Percentiles rank a stretch among this genome's conserved stretches.
Evolutionary conservation across 2,797 vertebrate genomes (phyloP).

Genomic region (Alauda arvensis): DNA sequence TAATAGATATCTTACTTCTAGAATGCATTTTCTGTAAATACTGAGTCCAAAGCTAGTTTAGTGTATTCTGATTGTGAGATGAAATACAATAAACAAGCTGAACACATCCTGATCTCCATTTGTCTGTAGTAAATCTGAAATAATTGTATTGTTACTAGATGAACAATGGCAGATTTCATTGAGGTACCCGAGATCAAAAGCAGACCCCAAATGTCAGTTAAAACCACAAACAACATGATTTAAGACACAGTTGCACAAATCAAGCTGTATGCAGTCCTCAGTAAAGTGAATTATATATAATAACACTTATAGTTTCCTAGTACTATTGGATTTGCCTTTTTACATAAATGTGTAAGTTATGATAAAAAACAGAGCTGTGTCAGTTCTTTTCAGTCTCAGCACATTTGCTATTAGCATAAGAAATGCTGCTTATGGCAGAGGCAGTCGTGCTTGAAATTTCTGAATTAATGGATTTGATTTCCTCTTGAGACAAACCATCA

Average conservation of each 20-base stretch:
- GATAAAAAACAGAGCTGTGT: conserved; percentile 74
- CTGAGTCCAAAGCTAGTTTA: background rate
- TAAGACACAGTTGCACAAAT: conserved; percentile 53
- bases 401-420: conserved; percentile 79
- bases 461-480: conserved; percentile 84
- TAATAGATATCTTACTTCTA: background rate
- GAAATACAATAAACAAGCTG: background rate
- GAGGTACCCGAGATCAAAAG: conserved; percentile 21
- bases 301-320: conserved; percentile 71
- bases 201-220: conserved; percentile 30
- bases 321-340: conserved; percentile 74
- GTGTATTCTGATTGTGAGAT: background rate
- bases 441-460: conserved; percentile 80
- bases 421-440: conserved; percentile 79
- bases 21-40: background rate
- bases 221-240: conserved; percentile 46
- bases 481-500: conserved; percentile 81
- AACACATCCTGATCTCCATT: background rate
- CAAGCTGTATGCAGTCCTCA: conserved; percentile 52
- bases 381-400: conserved; percentile 73
- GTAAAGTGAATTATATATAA: conserved; percentile 73
- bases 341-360: conserved; percentile 76
- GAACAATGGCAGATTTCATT: conserved; percentile 4
- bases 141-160: background rate
- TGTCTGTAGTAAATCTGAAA: background rate